phyloP scores from a whole-genome alignment of 2,888 invertebrate species.

The Drosophila borborema region DNA sequence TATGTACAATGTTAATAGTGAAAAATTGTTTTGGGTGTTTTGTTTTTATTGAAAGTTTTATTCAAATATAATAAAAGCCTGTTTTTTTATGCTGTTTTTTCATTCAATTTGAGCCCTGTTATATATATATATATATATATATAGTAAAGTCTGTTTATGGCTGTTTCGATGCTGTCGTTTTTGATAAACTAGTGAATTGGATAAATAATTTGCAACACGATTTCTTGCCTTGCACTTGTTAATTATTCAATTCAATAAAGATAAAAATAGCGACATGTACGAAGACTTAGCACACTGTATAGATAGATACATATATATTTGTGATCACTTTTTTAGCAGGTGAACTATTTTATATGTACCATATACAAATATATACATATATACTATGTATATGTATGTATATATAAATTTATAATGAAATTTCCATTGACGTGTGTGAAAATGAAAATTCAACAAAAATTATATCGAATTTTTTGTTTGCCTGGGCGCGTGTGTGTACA shows the following conservation, averaged over 20 bases:
- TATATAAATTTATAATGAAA: conserved; percentile 39
- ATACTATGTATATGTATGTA: conserved; percentile 16
- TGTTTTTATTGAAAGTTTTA: background rate
- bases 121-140: background rate
- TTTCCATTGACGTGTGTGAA: conserved; percentile 62
- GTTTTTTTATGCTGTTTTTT: conserved; percentile 3
- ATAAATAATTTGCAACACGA: conserved; percentile 40
- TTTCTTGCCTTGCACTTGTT: conserved; percentile 48
- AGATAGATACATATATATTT: conserved; percentile 1
- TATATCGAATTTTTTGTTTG: conserved; percentile 35
- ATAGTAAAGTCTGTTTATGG: background rate
- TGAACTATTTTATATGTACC: conserved; percentile 46
- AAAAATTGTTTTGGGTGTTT: background rate
- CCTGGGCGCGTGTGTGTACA: background rate
- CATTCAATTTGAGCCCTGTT: background rate
- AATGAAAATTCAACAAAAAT: conserved; percentile 65
- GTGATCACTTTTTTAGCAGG: conserved; percentile 52
- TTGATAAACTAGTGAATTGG: conserved; percentile 22
- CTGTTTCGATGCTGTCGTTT: background rate
- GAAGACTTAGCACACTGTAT: conserved; percentile 46
- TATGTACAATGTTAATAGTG: background rate
- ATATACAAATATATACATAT: conserved; percentile 15
- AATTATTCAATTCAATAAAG: conserved; percentile 51
- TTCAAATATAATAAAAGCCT: background rate
- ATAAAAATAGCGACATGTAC: conserved; percentile 48